Conservation (phyloP, 1,140 invertebrate species). For the Drosophila chauvacae region DNA sequence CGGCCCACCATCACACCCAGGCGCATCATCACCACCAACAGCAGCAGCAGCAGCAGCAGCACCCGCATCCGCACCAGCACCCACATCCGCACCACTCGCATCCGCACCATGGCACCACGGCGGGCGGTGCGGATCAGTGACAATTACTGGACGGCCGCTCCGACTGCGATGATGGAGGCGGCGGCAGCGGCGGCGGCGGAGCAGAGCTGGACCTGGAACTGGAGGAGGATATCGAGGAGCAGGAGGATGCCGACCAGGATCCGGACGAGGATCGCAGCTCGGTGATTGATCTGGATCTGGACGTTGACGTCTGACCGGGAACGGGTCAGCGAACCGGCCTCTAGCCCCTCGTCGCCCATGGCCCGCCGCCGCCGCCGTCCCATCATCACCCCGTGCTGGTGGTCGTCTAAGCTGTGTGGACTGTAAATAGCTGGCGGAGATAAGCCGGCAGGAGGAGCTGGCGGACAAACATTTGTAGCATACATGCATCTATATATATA, state of each 20-base stretch:
- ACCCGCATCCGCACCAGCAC: slow-evolving; percentile 42
- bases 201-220: slow-evolving; percentile 39
- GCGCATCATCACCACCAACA: slow-evolving; percentile 53
- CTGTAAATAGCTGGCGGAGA: slow-evolving; percentile 13
- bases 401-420: slow-evolving; percentile 13
- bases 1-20: slow-evolving; percentile 60
- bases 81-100: slow-evolving; percentile 38
- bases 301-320: slow-evolving; percentile 82
- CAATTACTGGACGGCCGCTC: slow-evolving; percentile 83
- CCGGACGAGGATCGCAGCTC: slow-evolving; percentile 76
- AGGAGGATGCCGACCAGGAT: slow-evolving; percentile 58
- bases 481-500: neutral
- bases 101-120: slow-evolving; percentile 32
- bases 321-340: slow-evolving; percentile 53
- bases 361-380: neutral
- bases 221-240: slow-evolving; percentile 45
- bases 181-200: neutral
- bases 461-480: neutral
- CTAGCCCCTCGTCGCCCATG: slow-evolving; percentile 43
- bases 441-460: neutral
- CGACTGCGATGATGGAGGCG: slow-evolving; percentile 71
- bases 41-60: slow-evolving; percentile 31
- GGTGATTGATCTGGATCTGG: slow-evolving; percentile 81
- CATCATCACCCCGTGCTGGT: neutral
- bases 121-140: slow-evolving; percentile 78